Conservation (phyloP, 1,140 invertebrate genomes). For the Listronotus bonariensis region DNA sequence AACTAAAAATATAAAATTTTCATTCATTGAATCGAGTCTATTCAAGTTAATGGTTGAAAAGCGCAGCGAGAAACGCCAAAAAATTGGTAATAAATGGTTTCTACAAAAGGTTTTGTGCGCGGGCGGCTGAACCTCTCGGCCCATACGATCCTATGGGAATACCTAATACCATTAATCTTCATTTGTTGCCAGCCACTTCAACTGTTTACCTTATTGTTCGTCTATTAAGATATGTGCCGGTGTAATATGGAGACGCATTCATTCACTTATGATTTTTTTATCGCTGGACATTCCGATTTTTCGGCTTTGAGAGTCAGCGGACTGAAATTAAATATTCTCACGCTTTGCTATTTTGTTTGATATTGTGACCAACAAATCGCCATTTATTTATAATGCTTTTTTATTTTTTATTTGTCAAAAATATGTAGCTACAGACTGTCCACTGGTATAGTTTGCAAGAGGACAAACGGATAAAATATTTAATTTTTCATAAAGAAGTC, state of each 20-base stretch:
- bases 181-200: slow-evolving; percentile 52
- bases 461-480: too few species aligned
- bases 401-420: too few species aligned
- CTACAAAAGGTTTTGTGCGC: slow-evolving; percentile 40
- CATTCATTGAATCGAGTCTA: slow-evolving; percentile 32
- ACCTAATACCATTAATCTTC: slow-evolving; percentile 49
- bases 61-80: slow-evolving; percentile 47
- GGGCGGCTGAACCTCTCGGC: slow-evolving; percentile 34
- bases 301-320: neutral
- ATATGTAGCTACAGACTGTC: too few species aligned
- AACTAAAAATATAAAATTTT: slow-evolving; percentile 46
- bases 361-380: too few species aligned
- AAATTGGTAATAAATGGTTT: slow-evolving; percentile 46
- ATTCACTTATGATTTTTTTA: neutral
- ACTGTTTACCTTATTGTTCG: slow-evolving; percentile 47
- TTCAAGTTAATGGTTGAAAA: slow-evolving; percentile 35
- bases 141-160: slow-evolving; percentile 44
- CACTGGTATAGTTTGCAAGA: too few species aligned
- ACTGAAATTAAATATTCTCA: too few species aligned
- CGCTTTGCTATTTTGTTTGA: too few species aligned
- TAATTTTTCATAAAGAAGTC: too few species aligned
- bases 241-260: slow-evolving; percentile 2
- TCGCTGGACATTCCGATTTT: neutral
- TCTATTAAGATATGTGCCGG: slow-evolving; percentile 34
- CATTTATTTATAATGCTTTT: too few species aligned